Conservation (phyloP, 2,888 invertebrate species). For the Entomobrya multifasciata region DNA sequence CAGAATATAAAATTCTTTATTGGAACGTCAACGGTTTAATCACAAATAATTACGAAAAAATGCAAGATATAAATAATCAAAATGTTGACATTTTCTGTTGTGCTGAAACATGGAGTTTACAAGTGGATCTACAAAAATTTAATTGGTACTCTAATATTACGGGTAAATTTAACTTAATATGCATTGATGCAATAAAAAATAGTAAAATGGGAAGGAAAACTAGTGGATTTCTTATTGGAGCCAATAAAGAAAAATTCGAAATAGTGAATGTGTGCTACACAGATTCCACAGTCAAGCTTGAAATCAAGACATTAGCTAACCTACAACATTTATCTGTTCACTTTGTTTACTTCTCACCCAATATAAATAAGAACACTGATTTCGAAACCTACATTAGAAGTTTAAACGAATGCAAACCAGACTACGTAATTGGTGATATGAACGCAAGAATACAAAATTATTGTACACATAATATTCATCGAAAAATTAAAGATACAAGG, state of each 20-base stretch:
- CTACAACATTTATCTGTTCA: too few relatives aligned
- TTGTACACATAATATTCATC: too few relatives aligned
- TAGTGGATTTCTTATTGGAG: conserved; percentile 22
- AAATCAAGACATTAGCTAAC: not conserved
- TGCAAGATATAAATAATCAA: too few relatives aligned
- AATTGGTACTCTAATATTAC: not conserved
- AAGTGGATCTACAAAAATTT: not conserved
- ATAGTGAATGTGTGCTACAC: not conserved
- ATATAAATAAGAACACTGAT: not conserved
- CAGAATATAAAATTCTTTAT: not conserved
- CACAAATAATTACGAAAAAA: not conserved
- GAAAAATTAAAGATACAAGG: not conserved
- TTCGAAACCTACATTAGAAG: not conserved
- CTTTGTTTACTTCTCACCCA: conserved; percentile 4
- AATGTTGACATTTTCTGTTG: conserved; percentile 17
- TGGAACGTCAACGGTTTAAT: conserved; percentile 27
- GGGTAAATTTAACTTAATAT: not conserved
- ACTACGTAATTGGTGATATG: conserved; percentile 21
- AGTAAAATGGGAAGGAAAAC: conserved; percentile 2
- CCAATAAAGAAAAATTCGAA: not conserved
- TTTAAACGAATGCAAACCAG: not conserved
- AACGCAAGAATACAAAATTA: not conserved
- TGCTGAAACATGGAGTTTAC: conserved; percentile 18
- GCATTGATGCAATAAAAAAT: not conserved
- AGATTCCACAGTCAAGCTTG: not conserved